Conservation (phyloP, 2,797 vertebrate species). For the Pteropus rufus region DNA sequence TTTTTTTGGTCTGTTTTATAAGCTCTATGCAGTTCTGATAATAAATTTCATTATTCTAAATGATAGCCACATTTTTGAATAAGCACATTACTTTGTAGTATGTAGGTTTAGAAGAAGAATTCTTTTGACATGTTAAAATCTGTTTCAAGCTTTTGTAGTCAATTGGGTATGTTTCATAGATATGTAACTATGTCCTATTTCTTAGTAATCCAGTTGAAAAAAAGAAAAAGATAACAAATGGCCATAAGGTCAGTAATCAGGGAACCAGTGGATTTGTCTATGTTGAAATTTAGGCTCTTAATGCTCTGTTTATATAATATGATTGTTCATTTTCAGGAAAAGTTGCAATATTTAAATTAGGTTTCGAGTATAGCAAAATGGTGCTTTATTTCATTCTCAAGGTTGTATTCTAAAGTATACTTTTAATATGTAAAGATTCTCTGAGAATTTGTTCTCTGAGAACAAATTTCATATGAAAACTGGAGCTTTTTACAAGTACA, state of each 20-base stretch:
- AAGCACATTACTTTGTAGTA: neutral
- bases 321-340: neutral
- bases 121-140: neutral
- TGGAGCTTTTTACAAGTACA: neutral
- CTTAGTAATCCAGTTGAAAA: neutral
- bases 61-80: neutral
- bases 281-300: neutral
- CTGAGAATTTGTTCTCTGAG: neutral
- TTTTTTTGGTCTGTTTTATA: neutral
- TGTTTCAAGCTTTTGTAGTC: neutral
- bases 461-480: slow-evolving; percentile 4
- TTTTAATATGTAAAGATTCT: neutral
- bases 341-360: neutral
- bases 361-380: neutral
- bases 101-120: neutral
- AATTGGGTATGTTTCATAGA: neutral
- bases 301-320: neutral
- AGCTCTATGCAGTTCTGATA: neutral
- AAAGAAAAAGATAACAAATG: neutral
- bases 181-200: neutral
- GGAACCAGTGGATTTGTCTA: neutral
- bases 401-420: neutral
- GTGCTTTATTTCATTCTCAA: neutral
- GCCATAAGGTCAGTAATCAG: neutral
- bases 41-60: neutral